A percentile compares a stretch with the other conserved stretches of the same genome.
Conservation (phyloP, 2,113 vertebrate species). For the Origma solitaria region DNA sequence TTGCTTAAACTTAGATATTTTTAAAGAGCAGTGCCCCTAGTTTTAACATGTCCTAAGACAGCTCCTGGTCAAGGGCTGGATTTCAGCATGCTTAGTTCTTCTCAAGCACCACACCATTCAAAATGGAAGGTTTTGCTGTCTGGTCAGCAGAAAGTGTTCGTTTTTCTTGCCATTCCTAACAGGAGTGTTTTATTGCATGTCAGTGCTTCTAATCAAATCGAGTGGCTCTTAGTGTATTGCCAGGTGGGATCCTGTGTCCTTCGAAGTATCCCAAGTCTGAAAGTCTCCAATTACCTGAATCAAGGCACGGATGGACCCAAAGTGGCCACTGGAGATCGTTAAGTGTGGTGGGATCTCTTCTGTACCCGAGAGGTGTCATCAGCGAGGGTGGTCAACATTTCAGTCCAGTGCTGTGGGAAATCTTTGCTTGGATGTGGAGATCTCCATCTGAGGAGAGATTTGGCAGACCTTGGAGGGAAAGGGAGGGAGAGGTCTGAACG, state of each 20-base stretch:
- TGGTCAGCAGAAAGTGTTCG: not conserved
- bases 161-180: not conserved
- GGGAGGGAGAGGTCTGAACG: not conserved
- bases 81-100: not conserved
- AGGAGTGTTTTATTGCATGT: not conserved
- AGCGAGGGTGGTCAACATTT: not conserved
- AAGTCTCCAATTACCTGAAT: not conserved
- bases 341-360: not conserved
- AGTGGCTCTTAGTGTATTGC: not conserved
- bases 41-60: not conserved
- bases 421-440: not conserved
- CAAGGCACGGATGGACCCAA: not conserved
- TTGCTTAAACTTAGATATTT: not conserved
- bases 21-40: not conserved
- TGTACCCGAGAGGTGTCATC: not conserved
- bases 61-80: not conserved
- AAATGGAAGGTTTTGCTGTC: not conserved
- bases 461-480: accelerated
- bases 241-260: not conserved
- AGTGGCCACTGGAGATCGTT: accelerated
- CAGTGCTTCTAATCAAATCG: not conserved
- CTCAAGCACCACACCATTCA: not conserved
- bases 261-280: not conserved
- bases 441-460: not conserved
- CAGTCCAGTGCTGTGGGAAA: not conserved